These are phyloP conservation scores for Oceanodroma leucorhoa DNA, from an alignment of 2,797 vertebrate species.

Conservation along the genomic window DNA sequence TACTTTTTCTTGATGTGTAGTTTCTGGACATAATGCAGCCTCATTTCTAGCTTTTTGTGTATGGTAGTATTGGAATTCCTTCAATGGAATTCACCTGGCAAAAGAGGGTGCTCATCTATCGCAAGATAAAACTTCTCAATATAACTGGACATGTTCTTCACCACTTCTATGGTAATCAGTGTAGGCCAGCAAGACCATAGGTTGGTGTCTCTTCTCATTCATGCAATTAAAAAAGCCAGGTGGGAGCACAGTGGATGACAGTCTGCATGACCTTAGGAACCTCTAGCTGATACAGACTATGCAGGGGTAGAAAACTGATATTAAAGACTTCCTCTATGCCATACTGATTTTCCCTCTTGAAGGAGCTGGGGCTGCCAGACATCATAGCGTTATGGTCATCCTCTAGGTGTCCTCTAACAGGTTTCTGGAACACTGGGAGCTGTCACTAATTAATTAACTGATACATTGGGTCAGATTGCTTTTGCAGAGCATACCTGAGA, in stretches of 20 bases:
- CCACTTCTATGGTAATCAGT: neutral
- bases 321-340: neutral
- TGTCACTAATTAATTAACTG: neutral
- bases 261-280: neutral
- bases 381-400: neutral
- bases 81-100: neutral
- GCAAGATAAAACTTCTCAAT: neutral
- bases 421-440: neutral
- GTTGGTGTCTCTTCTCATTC: neutral
- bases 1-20: neutral
- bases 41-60: neutral
- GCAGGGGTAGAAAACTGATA: neutral
- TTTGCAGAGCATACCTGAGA: neutral
- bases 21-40: neutral
- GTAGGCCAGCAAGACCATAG: neutral
- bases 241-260: neutral
- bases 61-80: neutral
- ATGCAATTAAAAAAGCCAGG: neutral
- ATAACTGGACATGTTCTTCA: neutral
- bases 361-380: neutral
- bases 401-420: neutral
- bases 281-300: neutral
- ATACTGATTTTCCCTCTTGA: neutral
- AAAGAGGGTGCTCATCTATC: neutral
- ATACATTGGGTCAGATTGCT: neutral